Base-by-base conservation (phyloP, 2,888 invertebrate genomes). In the Epirrhoe tristata region DNA sequence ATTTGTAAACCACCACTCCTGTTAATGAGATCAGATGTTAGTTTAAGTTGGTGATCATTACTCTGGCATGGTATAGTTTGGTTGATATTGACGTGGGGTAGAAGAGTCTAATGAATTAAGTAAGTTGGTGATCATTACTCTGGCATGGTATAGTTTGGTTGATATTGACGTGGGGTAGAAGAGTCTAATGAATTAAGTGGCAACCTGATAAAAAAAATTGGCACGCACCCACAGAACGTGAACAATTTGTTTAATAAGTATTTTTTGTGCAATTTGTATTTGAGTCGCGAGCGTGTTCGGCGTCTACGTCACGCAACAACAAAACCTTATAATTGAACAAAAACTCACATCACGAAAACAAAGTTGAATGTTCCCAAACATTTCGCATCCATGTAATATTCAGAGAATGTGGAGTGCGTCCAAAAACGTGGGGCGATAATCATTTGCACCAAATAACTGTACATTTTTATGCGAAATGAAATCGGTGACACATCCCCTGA, bases 381-480 rank as follows among this genome's bases (percentile, higher is more conserved):
- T 59, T 66, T 58, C 63, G 55, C 67, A 69, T 62, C 56, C 65
- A 66, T 67, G 66, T 65, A 63, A 67, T 65, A 69, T 68, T 67
- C 63, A 59, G 53, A 66, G 70, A 72, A 73, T 72, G 77, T 81
- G 82, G 81, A 81, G 62, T 62, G 70, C 63, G 73, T 78, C 78
- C 81, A 81, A 78, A 72, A 74, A 74, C 74, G 66, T 73, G 72
- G 76, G 73, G 36, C 60, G 64, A 69, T 66, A 56, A 67, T 67
- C 61, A 57, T 66, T 69, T 61, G 71, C 55, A 62, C 70, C 39
- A 53, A 65, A 70, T 66, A 66, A 70, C 70, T 66, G 43, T 53
- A 67, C 68, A 71, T 68, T 58, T 16, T 60, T 67, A 63, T 67
- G 59, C 66, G 67, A 66, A 69, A 62, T 39, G 64, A 67, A 61